A percentile compares a stretch with the other conserved stretches of the same genome.
Evolutionary conservation across 2,113 vertebrate genomes (phyloP).

Genomic region (Labeo catla): DNA sequence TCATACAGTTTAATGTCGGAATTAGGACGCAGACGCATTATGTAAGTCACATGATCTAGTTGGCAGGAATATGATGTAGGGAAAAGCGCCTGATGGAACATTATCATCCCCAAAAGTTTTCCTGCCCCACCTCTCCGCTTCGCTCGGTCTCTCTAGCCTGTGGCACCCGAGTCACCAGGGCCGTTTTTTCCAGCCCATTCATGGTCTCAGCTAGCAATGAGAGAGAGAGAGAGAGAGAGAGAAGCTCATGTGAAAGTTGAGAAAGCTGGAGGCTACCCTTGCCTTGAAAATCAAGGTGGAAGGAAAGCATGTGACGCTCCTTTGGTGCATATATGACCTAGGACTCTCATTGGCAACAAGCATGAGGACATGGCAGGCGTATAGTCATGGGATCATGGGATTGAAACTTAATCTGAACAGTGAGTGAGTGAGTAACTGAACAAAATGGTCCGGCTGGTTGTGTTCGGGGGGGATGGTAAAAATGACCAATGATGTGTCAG

Average conservation of each 20-base stretch:
- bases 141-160: constrained; percentile 37
- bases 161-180: constrained; percentile 41
- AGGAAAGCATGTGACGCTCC: constrained; percentile 59
- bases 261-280: constrained; percentile 51
- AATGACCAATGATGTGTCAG: background rate
- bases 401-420: constrained; percentile 74
- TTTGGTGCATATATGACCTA: constrained; percentile 50
- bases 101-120: constrained; percentile 4
- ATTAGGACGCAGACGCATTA: background rate
- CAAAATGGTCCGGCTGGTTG: constrained; percentile 49
- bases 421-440: constrained; percentile 45
- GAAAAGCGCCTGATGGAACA: background rate
- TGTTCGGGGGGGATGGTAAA: background rate
- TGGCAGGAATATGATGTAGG: background rate
- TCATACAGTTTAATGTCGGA: background rate
- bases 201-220: constrained; percentile 78
- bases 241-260: constrained; percentile 67
- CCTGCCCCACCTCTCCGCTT: constrained; percentile 23
- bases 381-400: constrained; percentile 70
- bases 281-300: constrained; percentile 51
- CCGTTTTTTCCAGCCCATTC: constrained; percentile 78
- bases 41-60: background rate
- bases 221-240: background rate
- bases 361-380: constrained; percentile 57
- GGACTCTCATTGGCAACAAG: constrained; percentile 58